Percentiles rank a stretch among this genome's conserved stretches.
These are phyloP conservation scores for Strix uralensis DNA, from an alignment of 2,113 vertebrate species.

Conservation along the genomic window DNA sequence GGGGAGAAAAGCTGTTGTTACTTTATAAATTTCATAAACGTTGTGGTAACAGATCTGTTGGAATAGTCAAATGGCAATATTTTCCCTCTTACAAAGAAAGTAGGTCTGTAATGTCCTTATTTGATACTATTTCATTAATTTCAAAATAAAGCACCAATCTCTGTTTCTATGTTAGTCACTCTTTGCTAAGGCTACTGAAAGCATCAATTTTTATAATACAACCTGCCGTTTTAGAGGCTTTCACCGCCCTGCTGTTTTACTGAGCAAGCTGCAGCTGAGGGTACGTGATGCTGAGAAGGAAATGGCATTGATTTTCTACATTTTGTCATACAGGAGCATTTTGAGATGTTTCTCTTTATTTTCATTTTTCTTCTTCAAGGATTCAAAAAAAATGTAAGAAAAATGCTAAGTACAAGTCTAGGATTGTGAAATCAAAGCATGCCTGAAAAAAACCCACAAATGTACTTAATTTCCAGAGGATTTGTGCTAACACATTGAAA, in stretches of 20 bases:
- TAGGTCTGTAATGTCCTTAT: not conserved
- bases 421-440: not conserved
- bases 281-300: not conserved
- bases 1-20: not conserved
- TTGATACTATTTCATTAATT: not conserved
- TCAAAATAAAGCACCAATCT: not conserved
- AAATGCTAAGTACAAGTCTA: not conserved
- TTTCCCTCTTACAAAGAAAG: not conserved
- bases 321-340: not conserved
- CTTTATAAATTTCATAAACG: not conserved
- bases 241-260: not conserved
- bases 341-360: not conserved
- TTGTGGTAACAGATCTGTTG: not conserved
- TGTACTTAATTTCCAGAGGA: not conserved
- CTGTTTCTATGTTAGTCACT: not conserved
- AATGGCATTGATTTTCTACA: not conserved
- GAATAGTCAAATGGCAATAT: not conserved
- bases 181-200: not conserved
- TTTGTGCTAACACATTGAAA: not conserved
- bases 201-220: slow-evolving; percentile 6
- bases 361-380: not conserved
- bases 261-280: not conserved
- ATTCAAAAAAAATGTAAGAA: not conserved
- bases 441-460: not conserved
- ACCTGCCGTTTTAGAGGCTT: not conserved